phyloP scores from a whole-genome alignment of 2,797 vertebrate species.

The Bradypodion pumilum region DNA sequence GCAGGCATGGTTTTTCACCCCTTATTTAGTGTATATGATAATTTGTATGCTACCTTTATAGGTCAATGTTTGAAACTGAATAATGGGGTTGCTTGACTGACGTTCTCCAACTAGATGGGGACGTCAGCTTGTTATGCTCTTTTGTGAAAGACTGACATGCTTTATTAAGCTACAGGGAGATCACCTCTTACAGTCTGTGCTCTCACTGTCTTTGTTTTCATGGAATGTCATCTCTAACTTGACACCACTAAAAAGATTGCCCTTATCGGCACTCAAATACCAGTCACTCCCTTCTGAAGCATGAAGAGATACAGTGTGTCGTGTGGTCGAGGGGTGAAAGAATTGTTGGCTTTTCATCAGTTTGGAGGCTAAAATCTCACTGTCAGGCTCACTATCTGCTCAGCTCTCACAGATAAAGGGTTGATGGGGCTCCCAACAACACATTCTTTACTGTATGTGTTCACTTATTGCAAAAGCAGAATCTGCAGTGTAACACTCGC shows the following conservation, averaged over 20 bases:
- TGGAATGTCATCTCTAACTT: slow-evolving; percentile 79
- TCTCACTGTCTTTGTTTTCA: slow-evolving; percentile 64
- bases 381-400: slow-evolving; percentile 76
- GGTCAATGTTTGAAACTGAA: not conserved
- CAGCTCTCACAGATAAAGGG: slow-evolving; percentile 74
- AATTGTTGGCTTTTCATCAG: slow-evolving; percentile 77
- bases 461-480: slow-evolving; percentile 70
- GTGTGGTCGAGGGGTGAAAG: slow-evolving; percentile 63
- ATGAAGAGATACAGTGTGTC: slow-evolving; percentile 76
- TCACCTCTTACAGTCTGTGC: not conserved
- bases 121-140: slow-evolving; percentile 11
- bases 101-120: slow-evolving; percentile 17
- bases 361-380: slow-evolving; percentile 76
- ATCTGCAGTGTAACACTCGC: slow-evolving; percentile 63
- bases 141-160: not conserved
- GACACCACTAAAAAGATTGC: slow-evolving; percentile 74
- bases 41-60: not conserved
- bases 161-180: slow-evolving; percentile 2
- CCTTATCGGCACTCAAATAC: slow-evolving; percentile 82
- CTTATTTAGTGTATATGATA: too few species aligned
- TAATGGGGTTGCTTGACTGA: not conserved
- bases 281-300: slow-evolving; percentile 80
- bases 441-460: slow-evolving; percentile 81
- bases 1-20: too few species aligned
- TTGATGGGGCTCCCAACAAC: slow-evolving; percentile 69